Conservation (phyloP, 2,888 invertebrate species). For the Resseliella maxima region DNA sequence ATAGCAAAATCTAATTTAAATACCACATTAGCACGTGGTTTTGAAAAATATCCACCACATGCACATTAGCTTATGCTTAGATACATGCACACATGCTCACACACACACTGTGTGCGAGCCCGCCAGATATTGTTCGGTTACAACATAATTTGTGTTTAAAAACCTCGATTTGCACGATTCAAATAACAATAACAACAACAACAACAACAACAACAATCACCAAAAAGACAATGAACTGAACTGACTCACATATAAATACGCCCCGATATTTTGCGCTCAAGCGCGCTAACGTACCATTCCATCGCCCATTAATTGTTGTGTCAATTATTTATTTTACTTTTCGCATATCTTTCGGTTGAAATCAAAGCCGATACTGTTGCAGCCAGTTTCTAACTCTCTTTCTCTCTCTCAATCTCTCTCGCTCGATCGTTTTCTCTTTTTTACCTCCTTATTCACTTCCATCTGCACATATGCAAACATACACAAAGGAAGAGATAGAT, state of each 20-base stretch:
- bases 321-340: slow-evolving; percentile 24
- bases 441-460: no score
- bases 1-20: slow-evolving; percentile 53
- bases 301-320: slow-evolving; percentile 48
- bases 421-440: no score
- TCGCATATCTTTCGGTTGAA: slow-evolving; percentile 41
- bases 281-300: slow-evolving; percentile 15
- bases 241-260: slow-evolving; percentile 1
- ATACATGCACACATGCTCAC: neutral
- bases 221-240: neutral
- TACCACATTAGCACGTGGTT: slow-evolving; percentile 47
- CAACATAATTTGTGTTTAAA: slow-evolving; percentile 25
- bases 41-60: neutral
- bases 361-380: slow-evolving; percentile 12
- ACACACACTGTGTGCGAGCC: neutral
- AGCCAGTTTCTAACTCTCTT: no score
- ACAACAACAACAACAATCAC: no score
- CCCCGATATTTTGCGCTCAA: slow-evolving; percentile 24
- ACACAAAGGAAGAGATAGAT: no score
- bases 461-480: no score
- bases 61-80: neutral
- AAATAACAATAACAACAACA: no score
- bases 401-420: no score
- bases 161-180: neutral
- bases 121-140: slow-evolving; percentile 34